Percentiles rank a stretch among this genome's conserved stretches.
phyloP scores from a whole-genome alignment of 1,140 invertebrate species.

The Sweltsa coloradensis region DNA sequence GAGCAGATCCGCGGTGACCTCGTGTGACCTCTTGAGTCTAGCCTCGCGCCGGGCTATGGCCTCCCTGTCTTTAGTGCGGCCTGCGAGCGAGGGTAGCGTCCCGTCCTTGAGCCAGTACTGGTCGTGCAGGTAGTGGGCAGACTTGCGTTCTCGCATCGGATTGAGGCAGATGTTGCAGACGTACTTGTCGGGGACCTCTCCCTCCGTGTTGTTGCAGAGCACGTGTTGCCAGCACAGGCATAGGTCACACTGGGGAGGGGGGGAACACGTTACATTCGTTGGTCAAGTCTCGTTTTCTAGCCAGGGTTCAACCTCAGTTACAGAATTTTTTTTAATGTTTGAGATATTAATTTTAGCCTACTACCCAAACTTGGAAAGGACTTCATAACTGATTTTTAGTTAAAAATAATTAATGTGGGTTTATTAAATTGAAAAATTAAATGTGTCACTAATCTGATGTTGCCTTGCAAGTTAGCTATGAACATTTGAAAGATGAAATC shows the following conservation, averaged over 20 bases:
- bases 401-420: too few relatives aligned
- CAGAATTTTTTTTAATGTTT: too few relatives aligned
- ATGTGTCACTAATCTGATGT: too few relatives aligned
- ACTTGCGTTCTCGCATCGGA: constrained; percentile 54
- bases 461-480: too few relatives aligned
- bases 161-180: constrained; percentile 77
- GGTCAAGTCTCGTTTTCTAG: too few relatives aligned
- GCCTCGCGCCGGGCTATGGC: constrained; percentile 30
- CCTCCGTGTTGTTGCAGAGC: constrained; percentile 69
- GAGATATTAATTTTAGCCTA: too few relatives aligned
- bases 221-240: constrained; percentile 93
- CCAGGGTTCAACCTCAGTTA: too few relatives aligned
- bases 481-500: too few relatives aligned
- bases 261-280: too few relatives aligned
- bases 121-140: constrained; percentile 63
- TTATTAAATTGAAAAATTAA: too few relatives aligned
- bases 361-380: too few relatives aligned
- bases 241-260: constrained; percentile 74
- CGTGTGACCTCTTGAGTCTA: constrained; percentile 52
- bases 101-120: constrained; percentile 82
- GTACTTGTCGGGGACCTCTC: constrained; percentile 79
- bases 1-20: constrained; percentile 54
- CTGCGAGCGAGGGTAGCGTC: constrained; percentile 38
- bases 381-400: too few relatives aligned
- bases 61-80: constrained; percentile 28